phyloP scores from a whole-genome alignment of 2,888 invertebrate genomes.

The Eupithecia subfuscata region DNA sequence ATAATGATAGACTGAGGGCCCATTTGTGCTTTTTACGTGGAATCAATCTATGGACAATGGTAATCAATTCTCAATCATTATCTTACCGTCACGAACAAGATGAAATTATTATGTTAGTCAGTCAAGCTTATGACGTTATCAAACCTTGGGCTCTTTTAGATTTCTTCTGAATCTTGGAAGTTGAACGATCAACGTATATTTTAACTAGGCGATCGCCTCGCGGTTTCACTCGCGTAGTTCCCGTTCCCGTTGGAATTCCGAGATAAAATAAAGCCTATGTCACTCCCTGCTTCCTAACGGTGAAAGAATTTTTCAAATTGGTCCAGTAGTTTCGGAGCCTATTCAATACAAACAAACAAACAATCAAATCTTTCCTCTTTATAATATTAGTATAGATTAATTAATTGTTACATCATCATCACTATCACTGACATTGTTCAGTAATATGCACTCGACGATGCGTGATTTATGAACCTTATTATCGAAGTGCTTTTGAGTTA shows the following conservation, averaged over 20 bases:
- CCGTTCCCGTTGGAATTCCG: no score
- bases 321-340: no score
- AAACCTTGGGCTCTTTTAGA: conserved; percentile 39
- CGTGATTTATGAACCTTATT: neutral
- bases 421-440: neutral
- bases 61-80: conserved; percentile 57
- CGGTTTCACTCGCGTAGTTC: no score
- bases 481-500: neutral
- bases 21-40: conserved; percentile 50
- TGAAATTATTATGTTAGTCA: conserved; percentile 50
- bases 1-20: conserved; percentile 53
- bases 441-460: neutral
- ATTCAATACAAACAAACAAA: no score
- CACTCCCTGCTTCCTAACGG: no score
- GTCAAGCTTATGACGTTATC: conserved; percentile 43
- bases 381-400: no score
- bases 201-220: no score
- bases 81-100: conserved; percentile 62
- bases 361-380: no score
- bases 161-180: conserved; percentile 25
- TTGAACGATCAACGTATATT: neutral
- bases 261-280: no score
- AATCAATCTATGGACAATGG: conserved; percentile 51
- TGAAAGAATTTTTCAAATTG: no score
- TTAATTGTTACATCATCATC: neutral